These are phyloP conservation scores for Biston stratarius DNA, from an alignment of 2,888 invertebrate species.

Conservation along the genomic window DNA sequence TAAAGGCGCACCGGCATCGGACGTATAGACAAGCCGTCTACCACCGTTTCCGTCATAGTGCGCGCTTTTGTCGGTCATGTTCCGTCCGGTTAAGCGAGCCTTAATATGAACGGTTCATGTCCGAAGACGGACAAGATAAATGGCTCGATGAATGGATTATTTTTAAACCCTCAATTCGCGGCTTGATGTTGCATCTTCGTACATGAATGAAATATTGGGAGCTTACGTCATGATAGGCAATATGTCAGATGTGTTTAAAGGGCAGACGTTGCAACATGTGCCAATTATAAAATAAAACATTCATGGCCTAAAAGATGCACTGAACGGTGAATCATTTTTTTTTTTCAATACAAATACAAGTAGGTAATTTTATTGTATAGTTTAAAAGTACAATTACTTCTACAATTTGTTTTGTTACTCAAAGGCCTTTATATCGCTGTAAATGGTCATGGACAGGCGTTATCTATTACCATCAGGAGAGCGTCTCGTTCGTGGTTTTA, in stretches of 20 bases:
- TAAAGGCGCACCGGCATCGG: conserved; percentile 31
- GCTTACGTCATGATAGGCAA: conserved; percentile 63
- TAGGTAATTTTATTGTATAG: no score
- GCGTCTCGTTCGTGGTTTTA: no score
- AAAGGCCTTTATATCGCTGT: no score
- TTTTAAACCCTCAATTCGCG: conserved; percentile 41
- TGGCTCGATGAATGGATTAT: conserved; percentile 44
- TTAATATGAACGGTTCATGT: conserved; percentile 36
- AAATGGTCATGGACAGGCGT: no score
- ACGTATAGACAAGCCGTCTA: conserved; percentile 37
- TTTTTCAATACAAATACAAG: background rate
- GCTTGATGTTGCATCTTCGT: conserved; percentile 36
- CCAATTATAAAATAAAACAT: conserved; percentile 52
- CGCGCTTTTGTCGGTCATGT: conserved; percentile 30
- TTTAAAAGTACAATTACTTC: no score
- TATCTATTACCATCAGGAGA: no score
- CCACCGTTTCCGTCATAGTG: conserved; percentile 23
- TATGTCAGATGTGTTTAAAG: conserved; percentile 76
- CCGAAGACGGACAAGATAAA: conserved; percentile 44
- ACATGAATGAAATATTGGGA: conserved; percentile 50
- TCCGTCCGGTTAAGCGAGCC: conserved; percentile 32
- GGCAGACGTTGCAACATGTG: conserved; percentile 62
- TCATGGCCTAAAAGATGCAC: conserved; percentile 44
- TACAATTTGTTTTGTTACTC: no score
- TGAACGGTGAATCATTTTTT: conserved; percentile 9